phyloP scores from a whole-genome alignment of 1,140 invertebrate species.

The Bilobella aurantiaca region DNA sequence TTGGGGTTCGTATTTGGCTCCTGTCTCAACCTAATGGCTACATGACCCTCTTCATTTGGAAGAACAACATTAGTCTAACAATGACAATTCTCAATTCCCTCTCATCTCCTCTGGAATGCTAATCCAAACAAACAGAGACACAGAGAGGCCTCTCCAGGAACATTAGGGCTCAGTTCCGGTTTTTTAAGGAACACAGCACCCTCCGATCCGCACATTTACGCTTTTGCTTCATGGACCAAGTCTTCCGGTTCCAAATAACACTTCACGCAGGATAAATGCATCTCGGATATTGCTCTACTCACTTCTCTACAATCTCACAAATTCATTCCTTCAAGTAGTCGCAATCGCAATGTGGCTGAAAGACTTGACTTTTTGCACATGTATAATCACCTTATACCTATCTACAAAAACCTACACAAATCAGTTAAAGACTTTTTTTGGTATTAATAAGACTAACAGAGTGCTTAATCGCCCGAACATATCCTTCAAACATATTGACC shows the following conservation, averaged over 20 bases:
- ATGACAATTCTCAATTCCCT: neutral
- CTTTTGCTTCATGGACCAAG: neutral
- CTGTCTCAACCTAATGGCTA: neutral
- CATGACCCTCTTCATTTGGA: neutral
- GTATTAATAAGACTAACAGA: too few relatives aligned
- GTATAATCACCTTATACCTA: too few relatives aligned
- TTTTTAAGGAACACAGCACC: neutral
- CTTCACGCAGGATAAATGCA: neutral
- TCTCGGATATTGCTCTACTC: neutral
- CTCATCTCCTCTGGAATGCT: neutral
- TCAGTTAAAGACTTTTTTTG: too few relatives aligned
- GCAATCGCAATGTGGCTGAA: too few relatives aligned
- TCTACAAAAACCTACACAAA: too few relatives aligned
- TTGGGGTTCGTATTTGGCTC: neutral
- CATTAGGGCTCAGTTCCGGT: neutral
- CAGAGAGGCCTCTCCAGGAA: neutral
- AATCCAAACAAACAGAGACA: neutral
- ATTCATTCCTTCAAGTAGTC: too few relatives aligned
- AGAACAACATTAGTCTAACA: neutral
- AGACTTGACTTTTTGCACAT: too few relatives aligned
- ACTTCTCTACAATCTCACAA: too few relatives aligned
- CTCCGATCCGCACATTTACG: neutral
- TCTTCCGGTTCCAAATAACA: conserved; percentile 1
- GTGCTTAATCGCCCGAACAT: too few relatives aligned
- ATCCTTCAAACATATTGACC: too few relatives aligned